Conservation (phyloP, 2,797 vertebrate genomes). For the Streptopelia turtur region DNA sequence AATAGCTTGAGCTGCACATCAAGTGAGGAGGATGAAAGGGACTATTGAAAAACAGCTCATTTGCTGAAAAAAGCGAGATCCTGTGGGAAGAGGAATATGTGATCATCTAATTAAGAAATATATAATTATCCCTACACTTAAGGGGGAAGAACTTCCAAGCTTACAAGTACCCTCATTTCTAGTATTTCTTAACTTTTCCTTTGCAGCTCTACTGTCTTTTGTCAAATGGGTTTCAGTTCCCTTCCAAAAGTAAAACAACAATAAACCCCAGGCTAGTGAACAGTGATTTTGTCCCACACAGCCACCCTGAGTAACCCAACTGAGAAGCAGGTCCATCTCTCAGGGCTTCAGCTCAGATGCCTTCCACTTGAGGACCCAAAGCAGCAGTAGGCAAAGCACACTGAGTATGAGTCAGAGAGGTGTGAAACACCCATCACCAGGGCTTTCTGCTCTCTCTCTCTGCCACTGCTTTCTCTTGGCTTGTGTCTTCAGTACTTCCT, state of each 20-base stretch:
- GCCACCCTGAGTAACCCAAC: neutral
- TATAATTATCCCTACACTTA: neutral
- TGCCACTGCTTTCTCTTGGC: neutral
- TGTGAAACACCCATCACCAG: neutral
- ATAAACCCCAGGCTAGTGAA: neutral
- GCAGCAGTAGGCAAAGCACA: neutral
- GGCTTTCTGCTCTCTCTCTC: neutral
- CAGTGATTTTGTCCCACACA: neutral
- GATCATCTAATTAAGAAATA: neutral
- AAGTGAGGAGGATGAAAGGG: neutral
- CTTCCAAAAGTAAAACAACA: neutral
- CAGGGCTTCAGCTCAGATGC: neutral
- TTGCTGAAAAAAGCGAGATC: neutral
- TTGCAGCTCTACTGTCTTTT: neutral
- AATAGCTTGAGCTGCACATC: neutral
- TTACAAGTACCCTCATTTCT: neutral
- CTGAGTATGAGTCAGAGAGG: rapidly evolving
- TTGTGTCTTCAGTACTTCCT: neutral
- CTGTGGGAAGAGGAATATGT: neutral
- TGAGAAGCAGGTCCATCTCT: neutral
- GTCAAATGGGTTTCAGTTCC: neutral
- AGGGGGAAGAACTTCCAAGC: neutral
- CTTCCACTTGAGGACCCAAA: neutral
- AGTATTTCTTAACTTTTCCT: neutral
- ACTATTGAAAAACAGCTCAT: neutral